A percentile compares a stretch with the other conserved stretches of the same genome.
phyloP scores from a whole-genome alignment of 2,888 invertebrate species.

The Osedax frankpressi region DNA sequence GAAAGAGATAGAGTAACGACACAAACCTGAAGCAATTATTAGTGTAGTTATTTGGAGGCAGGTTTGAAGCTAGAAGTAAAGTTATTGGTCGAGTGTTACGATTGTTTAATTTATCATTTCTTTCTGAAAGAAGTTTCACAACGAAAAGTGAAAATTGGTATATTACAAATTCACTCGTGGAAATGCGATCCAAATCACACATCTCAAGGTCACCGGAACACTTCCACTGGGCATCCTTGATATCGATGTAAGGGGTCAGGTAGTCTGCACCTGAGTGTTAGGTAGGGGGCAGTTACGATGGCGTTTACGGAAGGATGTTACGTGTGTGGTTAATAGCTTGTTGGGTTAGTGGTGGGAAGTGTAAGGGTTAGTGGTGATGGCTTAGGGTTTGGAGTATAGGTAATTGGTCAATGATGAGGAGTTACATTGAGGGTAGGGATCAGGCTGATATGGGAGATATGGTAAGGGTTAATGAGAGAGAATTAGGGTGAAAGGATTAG shows the following conservation, averaged over 20 bases:
- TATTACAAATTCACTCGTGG: constrained; percentile 39
- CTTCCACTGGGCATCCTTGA: constrained; percentile 42
- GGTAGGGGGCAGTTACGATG: not conserved
- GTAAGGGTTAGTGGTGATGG: too few species aligned
- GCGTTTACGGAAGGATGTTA: too few species aligned
- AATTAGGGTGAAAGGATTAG: too few species aligned
- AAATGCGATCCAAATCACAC: constrained; percentile 34
- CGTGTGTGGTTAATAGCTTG: too few species aligned
- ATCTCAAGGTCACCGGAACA: constrained; percentile 36
- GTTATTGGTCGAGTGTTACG: constrained; percentile 30
- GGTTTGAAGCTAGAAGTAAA: constrained; percentile 39
- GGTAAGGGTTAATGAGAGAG: not conserved
- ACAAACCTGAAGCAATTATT: constrained; percentile 29
- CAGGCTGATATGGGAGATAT: not conserved
- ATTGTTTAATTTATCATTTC: constrained; percentile 28
- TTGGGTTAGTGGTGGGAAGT: too few species aligned
- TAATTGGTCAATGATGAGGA: too few species aligned
- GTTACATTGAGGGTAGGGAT: too few species aligned
- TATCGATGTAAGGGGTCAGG: constrained; percentile 36
- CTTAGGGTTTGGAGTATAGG: too few species aligned
- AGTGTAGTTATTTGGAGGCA: constrained; percentile 39
- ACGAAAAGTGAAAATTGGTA: constrained; percentile 42
- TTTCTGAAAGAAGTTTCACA: constrained; percentile 34
- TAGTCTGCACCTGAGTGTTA: constrained; percentile 38
- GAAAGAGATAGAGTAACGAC: not conserved